Percentiles rank a stretch among this genome's conserved stretches.
phyloP scores from a whole-genome alignment of 2,888 invertebrate genomes.

The Metacarcinus magister region DNA sequence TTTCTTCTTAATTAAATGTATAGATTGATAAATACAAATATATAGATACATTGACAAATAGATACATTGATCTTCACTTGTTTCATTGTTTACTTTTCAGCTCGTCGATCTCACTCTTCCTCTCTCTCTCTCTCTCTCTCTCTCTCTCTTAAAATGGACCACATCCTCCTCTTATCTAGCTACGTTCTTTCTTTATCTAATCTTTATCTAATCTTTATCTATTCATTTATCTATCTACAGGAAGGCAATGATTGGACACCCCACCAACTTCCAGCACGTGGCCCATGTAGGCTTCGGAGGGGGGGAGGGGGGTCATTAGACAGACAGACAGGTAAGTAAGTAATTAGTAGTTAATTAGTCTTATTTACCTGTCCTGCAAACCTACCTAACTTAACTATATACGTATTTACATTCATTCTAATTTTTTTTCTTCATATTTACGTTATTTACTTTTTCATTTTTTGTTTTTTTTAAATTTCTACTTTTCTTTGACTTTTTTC shows the following conservation, averaged over 20 bases:
- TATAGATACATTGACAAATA: not conserved
- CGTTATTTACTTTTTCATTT: not conserved
- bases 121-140: not conserved
- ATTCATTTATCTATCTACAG: not conserved
- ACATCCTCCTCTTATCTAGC: not conserved
- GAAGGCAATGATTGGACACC: constrained; percentile 95
- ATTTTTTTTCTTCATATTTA: no score
- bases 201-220: not conserved
- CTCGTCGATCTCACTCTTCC: not conserved
- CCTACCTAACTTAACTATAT: no score
- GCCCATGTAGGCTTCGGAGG: constrained; percentile 98
- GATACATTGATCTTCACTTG: not conserved
- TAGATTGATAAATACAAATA: not conserved
- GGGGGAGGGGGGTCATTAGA: constrained; percentile 88
- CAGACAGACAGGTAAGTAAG: not conserved
- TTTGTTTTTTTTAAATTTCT: not conserved
- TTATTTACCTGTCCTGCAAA: not conserved
- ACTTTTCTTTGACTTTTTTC: not conserved
- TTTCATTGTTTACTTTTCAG: not conserved
- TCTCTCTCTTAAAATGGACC: not conserved
- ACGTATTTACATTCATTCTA: no score
- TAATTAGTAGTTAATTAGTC: not conserved
- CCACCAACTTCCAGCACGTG: constrained; percentile 94
- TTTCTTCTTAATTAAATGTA: not conserved
- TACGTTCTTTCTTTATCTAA: not conserved